Evolutionary conservation across 2,888 invertebrate species (phyloP), one percentile per base, ranked within the genome.

Genomic region (Plemyria rubiginata): DNA sequence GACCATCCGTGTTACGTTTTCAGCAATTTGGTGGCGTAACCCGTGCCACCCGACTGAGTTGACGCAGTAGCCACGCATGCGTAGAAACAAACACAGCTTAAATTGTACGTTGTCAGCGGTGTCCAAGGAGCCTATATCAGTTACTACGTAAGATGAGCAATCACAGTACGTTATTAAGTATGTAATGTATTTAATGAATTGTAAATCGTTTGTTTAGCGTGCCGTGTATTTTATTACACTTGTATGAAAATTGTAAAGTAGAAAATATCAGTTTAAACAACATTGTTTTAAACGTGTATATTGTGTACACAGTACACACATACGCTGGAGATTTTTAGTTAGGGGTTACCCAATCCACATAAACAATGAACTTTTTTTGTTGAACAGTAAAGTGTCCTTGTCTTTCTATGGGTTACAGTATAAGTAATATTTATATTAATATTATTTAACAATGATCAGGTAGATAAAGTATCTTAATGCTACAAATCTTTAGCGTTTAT

Each of bases 21-120:
- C 86, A 88, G 84, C 71, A 68, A 59, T 57, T 65, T 68, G 72
- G 73, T 88, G 79, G 87, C 85, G 85, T 83, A 90, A 91, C 74
- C 71, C 72, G 71, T 77, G 77, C 79, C 73, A 80, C 75, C 77
- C 75, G 80, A 75, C 76, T 75, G 79, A 68, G 77, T 81, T 78
- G 80, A 81, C 80, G 77, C 70, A 73, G 62, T 68, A 70, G 68
- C 70, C 70, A 74, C 75, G 77, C 76, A 76, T 79, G 74, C 76
- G 76, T 78, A 71, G 60, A 68, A 65, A 65, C 61, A 71, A 70
- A 68, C 66, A 70, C 64, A 69, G 68, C 61, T 70, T 66, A 60
- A 71, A 70, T 66, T 62, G 65, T 60, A 59, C 62, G 69, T 46
- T 65, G 60, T 60, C 61, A 66, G 52, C 60, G 56, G 50, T 53